Evolutionary conservation across 2,113 vertebrate genomes (phyloP).

Genomic region (Excalfactoria chinensis): DNA sequence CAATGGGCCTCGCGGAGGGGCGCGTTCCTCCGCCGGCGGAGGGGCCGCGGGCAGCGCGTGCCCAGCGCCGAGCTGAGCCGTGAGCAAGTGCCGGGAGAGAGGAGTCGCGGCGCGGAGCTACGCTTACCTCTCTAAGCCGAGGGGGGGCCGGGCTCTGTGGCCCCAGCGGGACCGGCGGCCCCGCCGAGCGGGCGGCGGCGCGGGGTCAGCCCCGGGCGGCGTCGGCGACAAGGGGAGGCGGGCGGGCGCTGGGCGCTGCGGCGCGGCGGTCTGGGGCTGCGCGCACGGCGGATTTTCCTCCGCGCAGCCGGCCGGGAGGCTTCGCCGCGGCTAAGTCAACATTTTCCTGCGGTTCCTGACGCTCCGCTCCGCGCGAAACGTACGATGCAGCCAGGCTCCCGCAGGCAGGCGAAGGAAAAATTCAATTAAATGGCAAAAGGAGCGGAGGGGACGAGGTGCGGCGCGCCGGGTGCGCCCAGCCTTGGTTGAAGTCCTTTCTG

Average conservation of each 20-base stretch:
- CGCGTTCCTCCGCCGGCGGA: too few relatives aligned
- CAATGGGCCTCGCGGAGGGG: too few relatives aligned
- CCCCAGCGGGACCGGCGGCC: too few relatives aligned
- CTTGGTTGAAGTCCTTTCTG: conserved; percentile 13
- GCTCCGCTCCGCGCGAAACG: conserved; percentile 74
- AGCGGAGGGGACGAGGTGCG: neutral
- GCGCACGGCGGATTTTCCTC: conserved; percentile 58
- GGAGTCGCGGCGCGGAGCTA: neutral
- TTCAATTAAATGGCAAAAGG: neutral
- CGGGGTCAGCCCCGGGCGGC: conserved; percentile 4
- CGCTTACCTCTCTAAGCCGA: conserved; percentile 47
- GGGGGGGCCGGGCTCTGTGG: neutral
- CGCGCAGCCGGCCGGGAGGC: conserved; percentile 73
- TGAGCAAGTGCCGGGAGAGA: neutral
- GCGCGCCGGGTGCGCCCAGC: neutral
- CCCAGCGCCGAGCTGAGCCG: too few relatives aligned
- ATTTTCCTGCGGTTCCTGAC: conserved; percentile 82
- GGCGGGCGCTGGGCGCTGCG: neutral
- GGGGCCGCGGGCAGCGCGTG: too few relatives aligned
- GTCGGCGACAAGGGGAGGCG: neutral
- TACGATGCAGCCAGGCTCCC: conserved; percentile 49
- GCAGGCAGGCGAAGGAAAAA: neutral
- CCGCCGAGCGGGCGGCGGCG: too few relatives aligned
- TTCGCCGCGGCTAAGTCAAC: conserved; percentile 82
- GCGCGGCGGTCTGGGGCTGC: neutral